Percentiles rank a stretch among this genome's conserved stretches.
These are phyloP conservation scores for Marasmarcha lunaedactyla DNA, from an alignment of 2,888 invertebrate genomes.

Conservation along the genomic window DNA sequence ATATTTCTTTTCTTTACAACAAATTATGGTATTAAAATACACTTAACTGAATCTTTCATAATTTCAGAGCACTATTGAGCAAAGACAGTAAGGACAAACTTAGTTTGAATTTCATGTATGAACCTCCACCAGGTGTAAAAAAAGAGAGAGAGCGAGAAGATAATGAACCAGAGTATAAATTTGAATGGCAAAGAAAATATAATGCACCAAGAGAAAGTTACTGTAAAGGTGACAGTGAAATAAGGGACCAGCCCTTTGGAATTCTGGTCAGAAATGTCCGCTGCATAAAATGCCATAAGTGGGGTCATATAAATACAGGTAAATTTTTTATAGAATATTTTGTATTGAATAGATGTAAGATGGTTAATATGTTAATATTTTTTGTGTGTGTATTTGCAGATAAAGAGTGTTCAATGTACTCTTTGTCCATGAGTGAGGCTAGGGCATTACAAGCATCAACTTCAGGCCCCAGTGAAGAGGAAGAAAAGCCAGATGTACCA, in stretches of 20 bases:
- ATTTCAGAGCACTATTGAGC: conserved; percentile 89
- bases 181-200: conserved; percentile 99
- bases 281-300: conserved; percentile 98
- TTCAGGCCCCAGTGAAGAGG: conserved; percentile 78
- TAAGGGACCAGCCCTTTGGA: conserved; percentile 98
- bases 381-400: conserved; percentile 57
- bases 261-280: conserved; percentile 97
- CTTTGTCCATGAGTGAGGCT: conserved; percentile 85
- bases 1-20: too few relatives aligned
- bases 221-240: conserved; percentile 97
- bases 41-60: too few relatives aligned
- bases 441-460: conserved; percentile 78
- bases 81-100: conserved; percentile 98
- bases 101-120: conserved; percentile 99
- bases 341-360: background rate
- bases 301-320: conserved; percentile 98
- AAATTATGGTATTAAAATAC: too few relatives aligned
- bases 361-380: background rate
- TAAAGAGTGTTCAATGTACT: conserved; percentile 95
- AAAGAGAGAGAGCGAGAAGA: conserved; percentile 92
- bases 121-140: conserved; percentile 97
- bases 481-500: conserved; percentile 71
- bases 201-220: conserved; percentile 99
- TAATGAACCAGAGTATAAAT: conserved; percentile 97
- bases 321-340: background rate